Evolutionary conservation across 2,797 vertebrate species (phyloP), one percentile per base, ranked within the genome.

Genomic region (Gorsachius magnificus): DNA sequence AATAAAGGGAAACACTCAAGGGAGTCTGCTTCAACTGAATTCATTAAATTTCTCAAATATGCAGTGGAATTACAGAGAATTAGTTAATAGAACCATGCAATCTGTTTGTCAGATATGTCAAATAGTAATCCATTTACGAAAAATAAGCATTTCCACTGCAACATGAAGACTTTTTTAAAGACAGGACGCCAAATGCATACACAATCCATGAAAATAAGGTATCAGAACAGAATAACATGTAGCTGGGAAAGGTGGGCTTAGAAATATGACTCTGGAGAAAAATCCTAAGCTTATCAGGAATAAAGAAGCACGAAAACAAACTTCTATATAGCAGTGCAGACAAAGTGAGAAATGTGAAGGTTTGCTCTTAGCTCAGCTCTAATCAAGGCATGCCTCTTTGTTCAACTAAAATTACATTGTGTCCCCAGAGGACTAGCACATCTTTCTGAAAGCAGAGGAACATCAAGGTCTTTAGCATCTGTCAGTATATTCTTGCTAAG

Each of bases 31-130:
- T 90, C 60, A 78, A 38, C n/a, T 11, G 36, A 93, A 77, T 90
- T 95, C 41, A 97, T 97, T 95, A 96, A 81, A 93, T 96, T 93
- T 96, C 77, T 97, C 89, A 97, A 95, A 94, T 95, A 97, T 96
- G 87, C 87, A 97, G 89, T 95, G 66, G 93, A 96, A 94, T 96
- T 90, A 96, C 83, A 94, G 81, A 78, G 72, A 96, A 89, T 89
- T 96, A 95, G 76, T 93, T 97, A 97, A 97, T 84, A 79, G 96
- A 95, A 81, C 43, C 35, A 45, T 51, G 35, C 88, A 96, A 95
- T 93, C 72, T 86, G 75, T 50, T 89, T 83, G 61, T 87, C 77
- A 95, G 93, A 90, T 94, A 77, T 53, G 64, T 94, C 12, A 96
- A 90, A 97, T 93, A 97, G 58, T 89, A 83, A 92, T 38, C 38